These are phyloP conservation scores for Aspidiotus destructor DNA, from an alignment of 2,888 invertebrate species.

Conservation along the genomic window DNA sequence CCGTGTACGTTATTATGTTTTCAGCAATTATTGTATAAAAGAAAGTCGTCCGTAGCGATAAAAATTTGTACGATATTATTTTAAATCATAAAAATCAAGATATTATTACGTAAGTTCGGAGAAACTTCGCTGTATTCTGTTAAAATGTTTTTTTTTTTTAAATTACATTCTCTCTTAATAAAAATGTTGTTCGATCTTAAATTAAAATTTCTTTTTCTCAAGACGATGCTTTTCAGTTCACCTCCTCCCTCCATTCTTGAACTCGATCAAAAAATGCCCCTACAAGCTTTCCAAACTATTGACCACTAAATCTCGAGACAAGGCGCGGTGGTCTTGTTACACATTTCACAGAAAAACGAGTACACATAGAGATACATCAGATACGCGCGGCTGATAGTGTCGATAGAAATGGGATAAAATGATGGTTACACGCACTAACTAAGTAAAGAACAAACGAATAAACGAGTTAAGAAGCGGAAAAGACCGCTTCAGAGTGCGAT, in stretches of 20 bases:
- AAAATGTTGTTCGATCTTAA: no score
- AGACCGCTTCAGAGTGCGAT: conserved; percentile 27
- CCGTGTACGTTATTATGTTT: no score
- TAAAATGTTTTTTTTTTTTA: no score
- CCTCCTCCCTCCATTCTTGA: neutral
- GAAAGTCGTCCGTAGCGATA: no score
- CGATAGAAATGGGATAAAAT: conserved; percentile 31
- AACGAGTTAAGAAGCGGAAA: conserved; percentile 33
- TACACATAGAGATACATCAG: conserved; percentile 17
- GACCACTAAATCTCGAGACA: conserved; percentile 13
- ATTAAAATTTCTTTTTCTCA: no score
- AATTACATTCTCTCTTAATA: no score
- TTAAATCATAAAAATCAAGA: no score
- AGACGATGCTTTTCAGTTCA: no score
- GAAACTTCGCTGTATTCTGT: no score
- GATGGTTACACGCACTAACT: conserved; percentile 29
- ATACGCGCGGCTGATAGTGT: conserved; percentile 20
- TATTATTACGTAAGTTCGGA: no score
- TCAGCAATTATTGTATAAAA: no score
- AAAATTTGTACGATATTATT: no score
- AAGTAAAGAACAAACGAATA: conserved; percentile 32
- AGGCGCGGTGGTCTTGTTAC: conserved; percentile 17
- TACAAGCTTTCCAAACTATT: neutral
- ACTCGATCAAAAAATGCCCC: neutral
- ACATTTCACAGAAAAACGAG: conserved; percentile 11